Conservation (phyloP, 1,140 invertebrate genomes). For the Atta texana region DNA sequence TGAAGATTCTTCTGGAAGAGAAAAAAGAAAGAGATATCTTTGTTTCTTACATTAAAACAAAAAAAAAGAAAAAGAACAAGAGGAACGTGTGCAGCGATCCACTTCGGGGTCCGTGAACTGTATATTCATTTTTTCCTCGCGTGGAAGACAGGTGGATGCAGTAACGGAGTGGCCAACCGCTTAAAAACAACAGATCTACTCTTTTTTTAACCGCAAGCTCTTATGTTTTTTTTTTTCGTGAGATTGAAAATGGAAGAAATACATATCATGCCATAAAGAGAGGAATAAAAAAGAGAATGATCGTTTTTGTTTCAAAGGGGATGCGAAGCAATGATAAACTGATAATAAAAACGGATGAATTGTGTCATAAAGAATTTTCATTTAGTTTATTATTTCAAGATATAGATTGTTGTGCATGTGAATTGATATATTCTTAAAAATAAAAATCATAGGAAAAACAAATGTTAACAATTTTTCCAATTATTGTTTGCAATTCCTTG, state of each 20-base stretch:
- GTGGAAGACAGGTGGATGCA: constrained; percentile 28
- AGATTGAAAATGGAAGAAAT: constrained; percentile 35
- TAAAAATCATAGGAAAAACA: background rate
- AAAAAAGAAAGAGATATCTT: background rate
- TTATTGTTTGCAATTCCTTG: background rate
- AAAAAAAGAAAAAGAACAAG: constrained; percentile 8
- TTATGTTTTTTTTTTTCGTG: constrained; percentile 24
- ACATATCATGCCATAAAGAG: background rate
- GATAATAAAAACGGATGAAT: background rate
- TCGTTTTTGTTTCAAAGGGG: background rate
- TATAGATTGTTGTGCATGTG: background rate
- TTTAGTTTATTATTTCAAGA: constrained; percentile 3
- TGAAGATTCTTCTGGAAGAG: constrained; percentile 18
- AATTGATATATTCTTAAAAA: background rate
- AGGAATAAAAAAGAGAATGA: background rate
- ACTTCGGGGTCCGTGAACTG: constrained; percentile 39
- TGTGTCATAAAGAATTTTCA: background rate
- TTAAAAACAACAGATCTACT: constrained; percentile 26
- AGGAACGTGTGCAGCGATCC: constrained; percentile 27
- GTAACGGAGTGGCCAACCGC: background rate
- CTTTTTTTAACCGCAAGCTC: constrained; percentile 32
- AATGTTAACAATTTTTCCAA: background rate
- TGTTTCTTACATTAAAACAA: constrained; percentile 6
- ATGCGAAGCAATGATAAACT: constrained; percentile 8
- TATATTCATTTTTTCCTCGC: constrained; percentile 19